Evolutionary conservation across 2,888 invertebrate species (phyloP).

Genomic region (Torymus tubicola): DNA sequence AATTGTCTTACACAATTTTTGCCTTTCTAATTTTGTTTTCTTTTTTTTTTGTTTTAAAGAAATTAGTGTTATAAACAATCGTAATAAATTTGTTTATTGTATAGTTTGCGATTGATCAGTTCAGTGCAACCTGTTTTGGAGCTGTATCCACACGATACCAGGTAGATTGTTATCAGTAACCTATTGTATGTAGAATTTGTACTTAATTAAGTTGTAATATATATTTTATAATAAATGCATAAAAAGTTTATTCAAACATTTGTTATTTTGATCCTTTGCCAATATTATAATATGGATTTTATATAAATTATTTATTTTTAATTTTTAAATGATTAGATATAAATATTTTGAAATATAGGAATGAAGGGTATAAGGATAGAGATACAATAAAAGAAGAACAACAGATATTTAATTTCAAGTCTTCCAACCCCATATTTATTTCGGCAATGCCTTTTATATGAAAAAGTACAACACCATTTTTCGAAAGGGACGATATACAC

Average conservation of each 20-base stretch:
- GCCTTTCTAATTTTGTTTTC: slow-evolving; percentile 35
- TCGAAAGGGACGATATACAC: slow-evolving; percentile 69
- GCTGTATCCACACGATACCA: slow-evolving; percentile 39
- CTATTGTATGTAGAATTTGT: slow-evolving; percentile 71
- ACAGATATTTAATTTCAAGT: slow-evolving; percentile 63
- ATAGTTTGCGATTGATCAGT: slow-evolving; percentile 29
- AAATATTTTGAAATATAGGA: too few relatives aligned
- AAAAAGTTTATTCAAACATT: slow-evolving; percentile 30
- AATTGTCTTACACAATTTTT: slow-evolving; percentile 35
- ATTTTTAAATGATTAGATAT: too few relatives aligned
- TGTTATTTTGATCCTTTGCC: background rate
- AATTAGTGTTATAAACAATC: slow-evolving; percentile 21
- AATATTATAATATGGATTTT: too few relatives aligned
- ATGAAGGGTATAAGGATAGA: too few relatives aligned
- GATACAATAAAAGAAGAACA: slow-evolving; percentile 14
- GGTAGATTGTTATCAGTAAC: slow-evolving; percentile 59
- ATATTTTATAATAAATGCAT: slow-evolving; percentile 73
- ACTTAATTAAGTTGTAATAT: slow-evolving; percentile 74
- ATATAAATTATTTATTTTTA: too few relatives aligned
- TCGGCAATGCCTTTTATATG: slow-evolving; percentile 74
- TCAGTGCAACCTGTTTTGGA: slow-evolving; percentile 35
- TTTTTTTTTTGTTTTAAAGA: slow-evolving; percentile 32
- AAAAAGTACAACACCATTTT: slow-evolving; percentile 75
- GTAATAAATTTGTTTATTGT: slow-evolving; percentile 31
- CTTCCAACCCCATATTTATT: slow-evolving; percentile 75